phyloP scores from a whole-genome alignment of 2,113 vertebrate genomes.

The Rhodinocichla rosea region DNA sequence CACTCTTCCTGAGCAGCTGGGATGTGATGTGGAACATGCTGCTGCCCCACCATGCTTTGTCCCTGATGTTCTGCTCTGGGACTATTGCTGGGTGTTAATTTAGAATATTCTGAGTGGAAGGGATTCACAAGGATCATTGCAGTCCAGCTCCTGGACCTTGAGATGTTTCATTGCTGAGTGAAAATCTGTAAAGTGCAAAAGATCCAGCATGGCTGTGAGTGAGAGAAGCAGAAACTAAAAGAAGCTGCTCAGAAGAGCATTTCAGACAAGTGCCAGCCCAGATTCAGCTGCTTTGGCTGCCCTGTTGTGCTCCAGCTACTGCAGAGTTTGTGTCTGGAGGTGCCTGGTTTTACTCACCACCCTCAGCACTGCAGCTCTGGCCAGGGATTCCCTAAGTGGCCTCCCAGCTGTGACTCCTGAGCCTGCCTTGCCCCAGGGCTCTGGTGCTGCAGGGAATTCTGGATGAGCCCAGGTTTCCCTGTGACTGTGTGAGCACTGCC shows the following conservation, averaged over 20 bases:
- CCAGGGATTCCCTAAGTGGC: not conserved
- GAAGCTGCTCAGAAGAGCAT: not conserved
- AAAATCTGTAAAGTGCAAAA: not conserved
- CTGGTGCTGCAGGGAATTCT: not conserved
- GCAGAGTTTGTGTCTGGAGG: not conserved
- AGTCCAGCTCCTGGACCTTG: not conserved
- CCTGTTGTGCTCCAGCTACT: not conserved
- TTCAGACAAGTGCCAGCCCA: not conserved
- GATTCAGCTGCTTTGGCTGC: not conserved
- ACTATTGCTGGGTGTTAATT: not conserved
- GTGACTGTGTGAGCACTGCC: fast-evolving
- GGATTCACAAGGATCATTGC: not conserved
- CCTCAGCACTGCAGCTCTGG: not conserved
- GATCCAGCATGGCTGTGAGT: not conserved
- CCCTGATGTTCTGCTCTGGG: not conserved
- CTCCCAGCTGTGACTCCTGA: not conserved
- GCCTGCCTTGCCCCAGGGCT: not conserved
- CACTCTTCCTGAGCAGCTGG: not conserved
- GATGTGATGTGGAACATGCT: fast-evolving
- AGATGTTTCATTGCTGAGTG: not conserved
- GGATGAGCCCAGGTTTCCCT: not conserved
- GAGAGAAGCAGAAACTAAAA: not conserved
- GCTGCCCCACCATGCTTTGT: fast-evolving
- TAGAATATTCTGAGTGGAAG: not conserved
- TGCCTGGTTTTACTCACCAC: not conserved